Conservation (phyloP, 2,888 invertebrate species). For the Troilus luridus region DNA sequence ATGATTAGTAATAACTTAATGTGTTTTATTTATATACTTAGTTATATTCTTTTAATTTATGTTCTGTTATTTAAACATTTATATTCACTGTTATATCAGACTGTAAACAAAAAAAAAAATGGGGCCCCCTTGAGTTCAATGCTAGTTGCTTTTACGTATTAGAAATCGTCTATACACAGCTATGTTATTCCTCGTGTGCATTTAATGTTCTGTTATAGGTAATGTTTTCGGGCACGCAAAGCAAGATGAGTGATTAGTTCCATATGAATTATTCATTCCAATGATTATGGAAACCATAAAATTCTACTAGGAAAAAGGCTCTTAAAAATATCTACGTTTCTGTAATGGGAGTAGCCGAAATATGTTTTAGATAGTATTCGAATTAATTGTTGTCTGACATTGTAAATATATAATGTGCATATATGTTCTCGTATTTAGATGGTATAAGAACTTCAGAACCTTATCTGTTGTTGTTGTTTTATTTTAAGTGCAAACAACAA, state of each 20-base stretch:
- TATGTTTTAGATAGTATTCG: too few species aligned
- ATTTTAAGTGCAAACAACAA: too few species aligned
- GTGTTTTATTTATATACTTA: not conserved
- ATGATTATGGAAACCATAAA: not conserved
- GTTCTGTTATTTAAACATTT: too few species aligned
- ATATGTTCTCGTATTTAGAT: too few species aligned
- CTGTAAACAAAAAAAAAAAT: too few species aligned
- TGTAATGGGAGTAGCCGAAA: not conserved
- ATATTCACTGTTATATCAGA: too few species aligned
- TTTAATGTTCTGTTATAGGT: not conserved
- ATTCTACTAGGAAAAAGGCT: not conserved
- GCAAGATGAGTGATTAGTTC: not conserved
- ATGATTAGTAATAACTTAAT: too few species aligned
- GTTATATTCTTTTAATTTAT: not conserved
- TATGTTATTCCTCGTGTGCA: not conserved
- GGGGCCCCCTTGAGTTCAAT: not conserved
- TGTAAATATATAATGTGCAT: too few species aligned
- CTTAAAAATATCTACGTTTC: not conserved
- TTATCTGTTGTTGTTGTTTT: too few species aligned
- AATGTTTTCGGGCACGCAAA: slow-evolving; percentile 3
- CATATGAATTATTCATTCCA: slow-evolving; percentile 1
- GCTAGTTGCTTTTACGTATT: not conserved
- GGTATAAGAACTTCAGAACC: too few species aligned
- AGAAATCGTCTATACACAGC: not conserved
- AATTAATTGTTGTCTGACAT: too few species aligned